phyloP scores from a whole-genome alignment of 1,140 invertebrate genomes.

The Drosophila rhopaloa region DNA sequence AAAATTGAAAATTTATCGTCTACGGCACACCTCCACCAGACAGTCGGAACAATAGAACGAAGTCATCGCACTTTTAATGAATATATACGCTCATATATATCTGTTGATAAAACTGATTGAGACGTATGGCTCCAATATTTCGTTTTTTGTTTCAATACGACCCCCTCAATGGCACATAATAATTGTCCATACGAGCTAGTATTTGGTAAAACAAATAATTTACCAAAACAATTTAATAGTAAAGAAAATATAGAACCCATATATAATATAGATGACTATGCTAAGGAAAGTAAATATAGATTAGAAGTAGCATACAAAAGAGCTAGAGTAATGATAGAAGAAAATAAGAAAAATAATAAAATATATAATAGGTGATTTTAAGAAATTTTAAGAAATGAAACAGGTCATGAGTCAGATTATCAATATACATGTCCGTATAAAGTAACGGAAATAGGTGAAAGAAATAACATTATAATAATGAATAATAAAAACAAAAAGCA shows the following conservation, averaged over 20 bases:
- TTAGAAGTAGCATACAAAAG: no score
- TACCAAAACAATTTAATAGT: not conserved
- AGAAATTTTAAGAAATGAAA: no score
- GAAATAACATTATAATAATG: no score
- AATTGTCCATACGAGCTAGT: conserved; percentile 17
- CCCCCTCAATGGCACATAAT: conserved; percentile 25
- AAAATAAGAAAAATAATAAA: no score
- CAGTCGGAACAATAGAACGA: conserved; percentile 28
- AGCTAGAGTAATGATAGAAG: no score
- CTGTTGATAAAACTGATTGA: conserved; percentile 4
- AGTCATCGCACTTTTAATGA: conserved; percentile 42
- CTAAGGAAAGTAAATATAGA: no score
- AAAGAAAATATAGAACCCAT: not conserved
- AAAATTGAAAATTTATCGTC: conserved; percentile 19
- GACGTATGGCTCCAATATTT: conserved; percentile 44
- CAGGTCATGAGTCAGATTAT: no score
- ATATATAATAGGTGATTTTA: no score
- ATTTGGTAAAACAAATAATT: not conserved
- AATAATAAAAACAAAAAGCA: no score
- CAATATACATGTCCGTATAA: no score
- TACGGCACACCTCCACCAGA: not conserved
- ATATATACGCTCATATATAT: conserved; percentile 35
- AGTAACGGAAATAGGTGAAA: no score
- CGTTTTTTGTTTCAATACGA: conserved; percentile 51
- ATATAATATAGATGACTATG: not conserved